These are phyloP conservation scores for Piprites chloris DNA, from an alignment of 2,113 vertebrate species.

Conservation along the genomic window DNA sequence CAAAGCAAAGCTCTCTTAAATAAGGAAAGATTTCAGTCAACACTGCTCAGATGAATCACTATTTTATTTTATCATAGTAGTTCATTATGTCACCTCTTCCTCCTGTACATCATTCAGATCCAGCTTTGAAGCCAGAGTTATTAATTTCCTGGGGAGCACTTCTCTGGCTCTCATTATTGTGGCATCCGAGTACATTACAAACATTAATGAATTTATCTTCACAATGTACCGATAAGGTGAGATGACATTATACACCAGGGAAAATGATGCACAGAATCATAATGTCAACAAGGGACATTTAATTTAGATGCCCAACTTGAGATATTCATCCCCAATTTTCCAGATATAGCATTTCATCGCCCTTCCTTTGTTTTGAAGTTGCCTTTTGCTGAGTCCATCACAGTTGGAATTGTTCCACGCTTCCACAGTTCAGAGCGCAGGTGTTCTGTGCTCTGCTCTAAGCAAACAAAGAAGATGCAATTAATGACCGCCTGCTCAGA, in stretches of 20 bases:
- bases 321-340: neutral
- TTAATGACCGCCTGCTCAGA: neutral
- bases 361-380: slow-evolving; percentile 1
- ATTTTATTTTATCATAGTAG: slow-evolving; percentile 12
- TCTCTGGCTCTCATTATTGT: neutral
- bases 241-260: neutral
- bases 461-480: neutral
- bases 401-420: neutral
- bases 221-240: neutral
- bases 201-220: slow-evolving; percentile 35
- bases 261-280: neutral
- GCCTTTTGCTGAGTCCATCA: neutral
- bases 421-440: neutral
- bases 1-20: neutral
- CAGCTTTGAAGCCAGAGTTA: slow-evolving; percentile 7
- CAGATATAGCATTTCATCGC: neutral
- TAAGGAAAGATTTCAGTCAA: neutral
- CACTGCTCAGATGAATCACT: slow-evolving; percentile 2
- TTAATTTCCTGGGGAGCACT: slow-evolving; percentile 47
- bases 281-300: neutral
- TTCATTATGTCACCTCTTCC: neutral
- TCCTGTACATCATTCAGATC: slow-evolving; percentile 8
- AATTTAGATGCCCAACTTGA: neutral
- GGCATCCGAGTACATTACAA: neutral
- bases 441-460: neutral